Evolutionary conservation across 2,888 invertebrate species (phyloP).

Genomic region (Sminthurides aquaticus): DNA sequence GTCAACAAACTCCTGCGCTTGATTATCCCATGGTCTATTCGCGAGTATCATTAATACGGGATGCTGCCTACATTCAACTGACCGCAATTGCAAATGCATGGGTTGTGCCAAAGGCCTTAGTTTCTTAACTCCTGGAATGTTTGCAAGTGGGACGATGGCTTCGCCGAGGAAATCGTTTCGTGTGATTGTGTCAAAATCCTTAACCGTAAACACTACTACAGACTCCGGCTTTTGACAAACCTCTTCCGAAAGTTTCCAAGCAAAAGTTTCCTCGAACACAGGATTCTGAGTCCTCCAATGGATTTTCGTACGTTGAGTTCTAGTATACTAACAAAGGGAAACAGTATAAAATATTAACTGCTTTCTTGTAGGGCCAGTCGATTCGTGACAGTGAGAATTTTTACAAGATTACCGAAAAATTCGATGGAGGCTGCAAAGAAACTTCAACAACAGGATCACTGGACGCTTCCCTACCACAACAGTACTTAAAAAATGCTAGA

Average conservation of each 20-base stretch:
- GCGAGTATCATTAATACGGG: conserved; percentile 28
- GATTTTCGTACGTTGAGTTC: conserved; percentile 14
- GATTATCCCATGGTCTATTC: conserved; percentile 30
- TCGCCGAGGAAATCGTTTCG: conserved; percentile 39
- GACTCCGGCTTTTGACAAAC: conserved; percentile 24
- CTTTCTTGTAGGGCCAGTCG: no score
- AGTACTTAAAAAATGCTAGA: conserved; percentile 15
- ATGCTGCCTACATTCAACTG: conserved; percentile 24
- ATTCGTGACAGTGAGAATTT: no score
- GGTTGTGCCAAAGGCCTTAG: conserved; percentile 34
- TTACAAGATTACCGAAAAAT: conserved; percentile 21
- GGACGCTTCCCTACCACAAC: conserved; percentile 19
- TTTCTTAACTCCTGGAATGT: conserved; percentile 37
- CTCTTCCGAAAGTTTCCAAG: conserved; percentile 26
- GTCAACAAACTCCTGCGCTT: conserved; percentile 24
- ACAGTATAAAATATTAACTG: no score
- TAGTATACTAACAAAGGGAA: no score
- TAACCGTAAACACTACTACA: conserved; percentile 33
- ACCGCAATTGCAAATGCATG: conserved; percentile 30
- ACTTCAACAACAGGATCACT: conserved; percentile 39
- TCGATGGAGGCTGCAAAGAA: conserved; percentile 24
- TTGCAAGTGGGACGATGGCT: conserved; percentile 31
- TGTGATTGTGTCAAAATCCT: conserved; percentile 34
- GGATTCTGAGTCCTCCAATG: conserved; percentile 37
- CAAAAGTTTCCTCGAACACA: conserved; percentile 34